A percentile compares a stretch with the other conserved stretches of the same genome.
These are phyloP conservation scores for Corbicula japonica DNA, from an alignment of 2,888 invertebrate genomes.

Conservation along the genomic window DNA sequence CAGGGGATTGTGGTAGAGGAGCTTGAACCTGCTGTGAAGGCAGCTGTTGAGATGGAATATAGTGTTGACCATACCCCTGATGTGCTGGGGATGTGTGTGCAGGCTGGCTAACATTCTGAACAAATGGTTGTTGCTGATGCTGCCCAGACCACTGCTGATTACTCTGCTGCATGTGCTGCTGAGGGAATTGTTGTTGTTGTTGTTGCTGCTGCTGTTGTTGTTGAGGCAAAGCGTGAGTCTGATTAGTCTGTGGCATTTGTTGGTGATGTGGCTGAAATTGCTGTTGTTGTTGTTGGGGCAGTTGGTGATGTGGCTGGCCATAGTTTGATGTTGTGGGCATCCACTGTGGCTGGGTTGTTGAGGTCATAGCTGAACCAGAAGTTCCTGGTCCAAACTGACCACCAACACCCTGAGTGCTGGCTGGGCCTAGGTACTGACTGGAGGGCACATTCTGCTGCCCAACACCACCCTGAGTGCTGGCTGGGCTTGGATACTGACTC, in stretches of 20 bases:
- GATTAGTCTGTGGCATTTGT: slow-evolving; percentile 33
- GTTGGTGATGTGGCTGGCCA: slow-evolving; percentile 20
- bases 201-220: slow-evolving; percentile 41
- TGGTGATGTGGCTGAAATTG: slow-evolving; percentile 77
- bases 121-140: background rate
- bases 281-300: slow-evolving; percentile 43
- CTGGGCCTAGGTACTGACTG: slow-evolving; percentile 11
- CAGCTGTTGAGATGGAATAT: no score
- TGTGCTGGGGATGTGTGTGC: slow-evolving; percentile 9
- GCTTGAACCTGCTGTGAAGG: slow-evolving; percentile 2
- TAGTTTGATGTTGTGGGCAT: slow-evolving; percentile 42
- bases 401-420: no score
- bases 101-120: background rate
- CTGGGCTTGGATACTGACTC: slow-evolving; percentile 29
- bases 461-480: no score
- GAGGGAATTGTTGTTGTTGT: slow-evolving; percentile 19
- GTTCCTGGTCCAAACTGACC: no score
- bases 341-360: background rate
- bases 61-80: slow-evolving; percentile 3
- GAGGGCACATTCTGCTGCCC: background rate
- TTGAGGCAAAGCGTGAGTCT: background rate
- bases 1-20: slow-evolving; percentile 3
- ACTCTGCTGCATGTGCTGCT: no score
- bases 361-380: slow-evolving; percentile 1
- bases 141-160: no score